Conservation (phyloP, 2,888 invertebrate genomes). For the Hesperia comma region DNA sequence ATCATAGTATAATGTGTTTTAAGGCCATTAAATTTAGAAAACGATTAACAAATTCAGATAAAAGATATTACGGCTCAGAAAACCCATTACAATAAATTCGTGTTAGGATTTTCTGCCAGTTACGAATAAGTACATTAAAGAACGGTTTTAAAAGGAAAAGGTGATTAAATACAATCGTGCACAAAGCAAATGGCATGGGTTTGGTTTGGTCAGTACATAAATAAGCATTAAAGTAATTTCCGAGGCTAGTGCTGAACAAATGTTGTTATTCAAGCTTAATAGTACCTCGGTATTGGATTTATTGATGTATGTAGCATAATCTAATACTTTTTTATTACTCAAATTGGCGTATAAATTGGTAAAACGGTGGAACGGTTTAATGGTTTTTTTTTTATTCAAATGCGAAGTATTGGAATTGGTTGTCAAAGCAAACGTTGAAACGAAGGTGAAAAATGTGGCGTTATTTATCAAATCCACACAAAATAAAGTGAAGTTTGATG, state of each 20-base stretch:
- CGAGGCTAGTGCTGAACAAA: constrained; percentile 30
- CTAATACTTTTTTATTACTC: constrained; percentile 10
- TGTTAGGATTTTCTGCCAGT: constrained; percentile 5
- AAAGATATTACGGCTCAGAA: background rate
- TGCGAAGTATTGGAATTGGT: constrained; percentile 18
- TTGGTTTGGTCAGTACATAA: constrained; percentile 23
- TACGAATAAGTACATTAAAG: constrained; percentile 47
- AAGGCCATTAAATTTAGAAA: too few relatives aligned
- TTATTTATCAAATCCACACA: constrained; percentile 14
- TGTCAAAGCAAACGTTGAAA: constrained; percentile 15
- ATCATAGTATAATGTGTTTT: too few relatives aligned
- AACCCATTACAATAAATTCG: constrained; percentile 16
- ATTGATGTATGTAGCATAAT: constrained; percentile 17
- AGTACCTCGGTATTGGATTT: constrained; percentile 17
- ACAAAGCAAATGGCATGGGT: constrained; percentile 20
- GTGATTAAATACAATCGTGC: constrained; percentile 28
- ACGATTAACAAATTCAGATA: background rate
- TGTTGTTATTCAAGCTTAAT: constrained; percentile 23
- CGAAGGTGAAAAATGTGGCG: constrained; percentile 16
- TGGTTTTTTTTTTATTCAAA: constrained; percentile 19
- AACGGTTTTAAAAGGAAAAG: constrained; percentile 38
- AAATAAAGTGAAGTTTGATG: constrained; percentile 1
- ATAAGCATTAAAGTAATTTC: constrained; percentile 32
- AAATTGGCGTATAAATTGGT: constrained; percentile 13
- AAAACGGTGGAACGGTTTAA: constrained; percentile 10